Evolutionary conservation across 2,888 invertebrate genomes (phyloP).

Genomic region (Oxytorus armatus): DNA sequence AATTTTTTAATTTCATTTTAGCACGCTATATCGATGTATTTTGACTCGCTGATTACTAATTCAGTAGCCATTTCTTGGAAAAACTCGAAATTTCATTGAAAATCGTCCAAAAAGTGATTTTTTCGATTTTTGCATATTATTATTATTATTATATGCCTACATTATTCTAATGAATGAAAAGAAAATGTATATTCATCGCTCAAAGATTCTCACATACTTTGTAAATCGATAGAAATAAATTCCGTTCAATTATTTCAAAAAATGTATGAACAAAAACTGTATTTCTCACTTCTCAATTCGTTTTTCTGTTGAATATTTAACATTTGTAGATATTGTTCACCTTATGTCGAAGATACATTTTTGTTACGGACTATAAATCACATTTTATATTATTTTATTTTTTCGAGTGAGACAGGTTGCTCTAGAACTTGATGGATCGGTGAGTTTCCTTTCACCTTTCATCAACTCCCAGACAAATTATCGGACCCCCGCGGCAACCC

Average conservation of each 20-base stretch:
- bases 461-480: conserved; percentile 64
- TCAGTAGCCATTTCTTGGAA: too few relatives aligned
- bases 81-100: too few relatives aligned
- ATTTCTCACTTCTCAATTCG: not conserved
- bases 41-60: too few relatives aligned
- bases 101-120: too few relatives aligned
- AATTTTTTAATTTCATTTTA: too few relatives aligned
- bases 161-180: conserved; percentile 19
- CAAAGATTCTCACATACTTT: too few relatives aligned
- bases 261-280: not conserved
- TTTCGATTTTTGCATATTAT: too few relatives aligned
- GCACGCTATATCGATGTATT: too few relatives aligned
- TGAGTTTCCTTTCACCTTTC: conserved; percentile 58
- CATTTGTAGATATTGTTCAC: not conserved
- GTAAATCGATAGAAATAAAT: not conserved
- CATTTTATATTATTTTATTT: not conserved
- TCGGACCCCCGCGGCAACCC: conserved; percentile 50
- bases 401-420: not conserved
- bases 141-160: too few relatives aligned
- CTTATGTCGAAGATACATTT: not conserved
- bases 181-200: conserved; percentile 6
- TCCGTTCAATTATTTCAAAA: too few relatives aligned
- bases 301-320: not conserved
- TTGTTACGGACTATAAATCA: conserved; percentile 17
- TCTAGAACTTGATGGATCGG: conserved; percentile 52